Percentiles rank a stretch among this genome's conserved stretches.
phyloP scores from a whole-genome alignment of 2,797 vertebrate genomes.

The Hyperoplus lanceolatus region DNA sequence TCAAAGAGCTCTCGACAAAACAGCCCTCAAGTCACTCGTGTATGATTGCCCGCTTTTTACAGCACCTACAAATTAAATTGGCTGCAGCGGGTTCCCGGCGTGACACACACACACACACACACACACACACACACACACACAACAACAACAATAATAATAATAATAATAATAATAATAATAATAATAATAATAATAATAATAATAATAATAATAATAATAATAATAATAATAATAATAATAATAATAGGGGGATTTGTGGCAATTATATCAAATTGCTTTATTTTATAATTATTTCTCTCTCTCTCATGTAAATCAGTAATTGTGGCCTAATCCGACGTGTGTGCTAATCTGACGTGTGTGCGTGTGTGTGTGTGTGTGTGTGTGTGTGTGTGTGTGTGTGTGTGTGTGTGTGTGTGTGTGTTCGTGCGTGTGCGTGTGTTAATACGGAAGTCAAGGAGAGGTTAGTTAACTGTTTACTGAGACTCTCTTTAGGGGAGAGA shows the following conservation, averaged over 20 bases:
- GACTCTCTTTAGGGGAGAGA: slow-evolving; percentile 52
- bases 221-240: slow-evolving; percentile 25
- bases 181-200: slow-evolving; percentile 33
- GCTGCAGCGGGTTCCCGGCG: slow-evolving; percentile 25
- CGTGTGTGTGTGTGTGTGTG: slow-evolving; percentile 3
- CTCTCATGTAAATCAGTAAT: slow-evolving; percentile 3
- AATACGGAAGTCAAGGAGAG: slow-evolving; percentile 61
- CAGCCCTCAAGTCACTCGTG: slow-evolving; percentile 75
- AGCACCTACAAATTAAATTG: slow-evolving; percentile 66
- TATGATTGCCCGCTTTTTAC: slow-evolving; percentile 73
- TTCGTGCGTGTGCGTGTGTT: slow-evolving; percentile 29
- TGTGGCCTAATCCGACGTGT: slow-evolving; percentile 7
- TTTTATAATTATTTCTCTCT: neutral
- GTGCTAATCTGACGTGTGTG: neutral
- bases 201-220: slow-evolving; percentile 35
- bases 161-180: slow-evolving; percentile 29
- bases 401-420: slow-evolving; percentile 19
- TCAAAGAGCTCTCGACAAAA: slow-evolving; percentile 77
- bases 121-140: too few relatives aligned
- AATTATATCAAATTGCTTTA: neutral
- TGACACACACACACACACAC: too few relatives aligned
- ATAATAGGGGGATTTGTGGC: neutral
- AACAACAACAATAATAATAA: slow-evolving; percentile 6
- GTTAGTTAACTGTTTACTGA: slow-evolving; percentile 70
- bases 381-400: slow-evolving; percentile 23